Percentiles rank a stretch among this genome's conserved stretches.
Evolutionary conservation across 1,140 invertebrate genomes (phyloP).

Genomic region (Zophobas atratus): DNA sequence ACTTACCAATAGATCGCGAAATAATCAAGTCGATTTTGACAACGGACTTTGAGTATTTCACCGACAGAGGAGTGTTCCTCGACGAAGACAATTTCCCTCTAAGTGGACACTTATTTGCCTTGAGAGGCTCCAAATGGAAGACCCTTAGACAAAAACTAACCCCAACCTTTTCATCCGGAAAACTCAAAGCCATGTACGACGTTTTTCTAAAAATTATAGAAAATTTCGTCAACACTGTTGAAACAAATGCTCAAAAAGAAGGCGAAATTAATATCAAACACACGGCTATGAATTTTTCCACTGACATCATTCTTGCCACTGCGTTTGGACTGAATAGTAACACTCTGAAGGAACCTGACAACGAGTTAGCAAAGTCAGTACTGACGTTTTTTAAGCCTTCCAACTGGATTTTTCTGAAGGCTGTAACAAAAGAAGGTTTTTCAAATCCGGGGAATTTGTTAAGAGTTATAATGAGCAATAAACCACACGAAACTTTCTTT

Average conservation of each 20-base stretch:
- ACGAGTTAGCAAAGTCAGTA: background rate
- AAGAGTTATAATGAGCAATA: background rate
- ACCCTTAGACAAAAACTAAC: slow-evolving; percentile 68
- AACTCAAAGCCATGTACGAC: slow-evolving; percentile 69
- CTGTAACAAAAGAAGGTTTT: slow-evolving; percentile 57
- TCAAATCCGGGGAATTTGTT: slow-evolving; percentile 20
- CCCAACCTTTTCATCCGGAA: slow-evolving; percentile 71
- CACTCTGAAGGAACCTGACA: slow-evolving; percentile 12
- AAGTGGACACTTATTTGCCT: slow-evolving; percentile 68
- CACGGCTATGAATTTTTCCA: background rate
- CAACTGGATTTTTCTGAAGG: slow-evolving; percentile 46
- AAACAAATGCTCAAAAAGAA: background rate
- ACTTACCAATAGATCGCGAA: slow-evolving; percentile 68
- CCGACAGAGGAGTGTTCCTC: slow-evolving; percentile 67
- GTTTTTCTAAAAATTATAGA: slow-evolving; percentile 49
- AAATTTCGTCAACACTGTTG: slow-evolving; percentile 67
- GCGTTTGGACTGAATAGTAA: slow-evolving; percentile 72
- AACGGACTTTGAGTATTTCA: slow-evolving; percentile 70
- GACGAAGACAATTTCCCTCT: slow-evolving; percentile 69
- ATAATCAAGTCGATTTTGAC: slow-evolving; percentile 68
- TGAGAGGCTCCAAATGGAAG: slow-evolving; percentile 69
- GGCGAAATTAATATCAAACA: slow-evolving; percentile 25
- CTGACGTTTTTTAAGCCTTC: background rate
- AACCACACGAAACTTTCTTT: slow-evolving; percentile 67
- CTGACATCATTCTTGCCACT: slow-evolving; percentile 4